Base-by-base conservation (phyloP, 2,888 invertebrate species). In the Trachelus troglodyta region DNA sequence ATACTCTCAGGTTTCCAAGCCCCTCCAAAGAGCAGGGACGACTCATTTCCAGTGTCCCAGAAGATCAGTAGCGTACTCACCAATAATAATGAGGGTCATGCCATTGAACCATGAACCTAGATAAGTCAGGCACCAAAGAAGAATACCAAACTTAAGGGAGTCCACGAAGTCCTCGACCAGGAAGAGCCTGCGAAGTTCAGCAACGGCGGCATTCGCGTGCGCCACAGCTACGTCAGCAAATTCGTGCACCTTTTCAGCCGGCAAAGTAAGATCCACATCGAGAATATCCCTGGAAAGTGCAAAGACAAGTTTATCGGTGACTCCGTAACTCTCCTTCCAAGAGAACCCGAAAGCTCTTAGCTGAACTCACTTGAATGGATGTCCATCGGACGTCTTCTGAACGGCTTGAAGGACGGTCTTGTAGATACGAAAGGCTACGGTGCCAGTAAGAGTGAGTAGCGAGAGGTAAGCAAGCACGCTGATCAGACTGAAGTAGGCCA, bases 31-130 rank as follows among this genome's bases (percentile, higher is more conserved):
- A 56, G 56, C 23, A 56, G 23, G 23, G 56, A 56, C 23, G 9
- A 56, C 23, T 56, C 56, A 1, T 35, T 12, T 12, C 12, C 35
- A 56, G 23, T 56, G 56, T 23, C 56, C 2, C 23, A 23, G 12
- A 30, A 33, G 23, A 11, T 69, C 75, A 69, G 31, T 79, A 69
- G 37, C 3, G 12, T 75, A 90, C 94, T 93, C 92, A 98, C 98
- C 97, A 91, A 99, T 95, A 91, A 99, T 98, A 91, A 99, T 95
- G 88, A 99, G 95, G 87, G 99, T 98, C 96, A 99, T 97, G 92
- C 99, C 99, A 93, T 99, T 99, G 94, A 99, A 99, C 97, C 98
- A 99, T 89, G 98, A 96, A 90, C 99, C 99, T 89, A 99, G 94
- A 92, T 99, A 99, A 81, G 99, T 99, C 93, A 99, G 94, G 89